phyloP scores from a whole-genome alignment of 2,797 vertebrate species.

The Cichlasoma orientale region DNA sequence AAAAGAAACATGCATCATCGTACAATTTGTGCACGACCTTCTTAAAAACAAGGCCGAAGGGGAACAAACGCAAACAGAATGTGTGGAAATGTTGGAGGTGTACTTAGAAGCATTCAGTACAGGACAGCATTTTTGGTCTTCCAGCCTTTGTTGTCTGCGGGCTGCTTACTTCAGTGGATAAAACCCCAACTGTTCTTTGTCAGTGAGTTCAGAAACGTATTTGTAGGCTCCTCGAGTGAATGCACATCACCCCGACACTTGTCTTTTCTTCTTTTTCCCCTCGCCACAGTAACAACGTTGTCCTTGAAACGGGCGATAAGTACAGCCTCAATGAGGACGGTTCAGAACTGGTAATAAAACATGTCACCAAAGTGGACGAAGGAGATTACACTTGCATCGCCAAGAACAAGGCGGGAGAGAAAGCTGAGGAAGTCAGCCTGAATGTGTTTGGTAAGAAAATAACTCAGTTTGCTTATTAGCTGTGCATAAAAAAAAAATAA shows the following conservation, averaged over 20 bases:
- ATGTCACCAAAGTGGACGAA: conserved; percentile 92
- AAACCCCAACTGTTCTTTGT: conserved; percentile 29
- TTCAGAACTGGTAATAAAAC: conserved; percentile 89
- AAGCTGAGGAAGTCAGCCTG: conserved; percentile 89
- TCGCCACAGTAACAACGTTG: conserved; percentile 72
- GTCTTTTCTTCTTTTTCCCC: background rate
- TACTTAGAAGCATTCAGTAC: background rate
- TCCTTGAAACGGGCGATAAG: conserved; percentile 84
- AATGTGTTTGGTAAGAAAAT: conserved; percentile 92
- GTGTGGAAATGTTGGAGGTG: conserved; percentile 5
- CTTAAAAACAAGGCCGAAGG: conserved; percentile 17
- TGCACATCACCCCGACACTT: conserved; percentile 21
- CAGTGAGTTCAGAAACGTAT: conserved; percentile 9
- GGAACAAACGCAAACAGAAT: conserved; percentile 28
- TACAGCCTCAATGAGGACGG: conserved; percentile 91
- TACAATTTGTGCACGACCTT: background rate
- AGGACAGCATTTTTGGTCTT: background rate
- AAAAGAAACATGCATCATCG: background rate
- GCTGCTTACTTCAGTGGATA: conserved; percentile 12
- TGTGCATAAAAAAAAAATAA: background rate
- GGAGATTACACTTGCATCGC: conserved; percentile 96
- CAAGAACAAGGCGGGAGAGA: conserved; percentile 94
- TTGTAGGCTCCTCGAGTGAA: conserved; percentile 17
- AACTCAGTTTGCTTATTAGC: conserved; percentile 5
- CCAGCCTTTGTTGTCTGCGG: conserved; percentile 3